Percentiles rank a stretch among this genome's conserved stretches.
Evolutionary conservation across 2,797 vertebrate species (phyloP).

Genomic region (Darevskia nairensis): DNA sequence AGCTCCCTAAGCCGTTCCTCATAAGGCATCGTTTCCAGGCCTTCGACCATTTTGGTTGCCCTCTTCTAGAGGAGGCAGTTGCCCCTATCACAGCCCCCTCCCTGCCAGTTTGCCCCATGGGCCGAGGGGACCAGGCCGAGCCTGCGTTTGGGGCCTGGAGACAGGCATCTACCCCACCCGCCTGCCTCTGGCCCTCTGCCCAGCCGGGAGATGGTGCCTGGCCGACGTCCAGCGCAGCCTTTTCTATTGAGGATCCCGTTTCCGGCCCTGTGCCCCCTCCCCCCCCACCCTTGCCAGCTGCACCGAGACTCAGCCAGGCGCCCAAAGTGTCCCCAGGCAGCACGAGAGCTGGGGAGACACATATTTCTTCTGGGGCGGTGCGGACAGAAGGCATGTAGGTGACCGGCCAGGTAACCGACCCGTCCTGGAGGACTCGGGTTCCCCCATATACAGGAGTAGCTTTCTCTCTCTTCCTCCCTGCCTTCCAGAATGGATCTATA

Average conservation of each 20-base stretch:
- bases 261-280: conserved; percentile 24
- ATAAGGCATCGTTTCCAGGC: no score
- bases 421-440: no score
- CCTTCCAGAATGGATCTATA: no score
- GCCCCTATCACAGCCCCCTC: no score
- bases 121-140: no score
- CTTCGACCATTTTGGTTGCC: no score
- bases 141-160: background rate
- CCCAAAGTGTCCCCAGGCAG: background rate
- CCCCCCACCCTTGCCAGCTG: conserved; percentile 17
- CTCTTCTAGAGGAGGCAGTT: background rate
- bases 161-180: background rate
- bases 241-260: conserved; percentile 29
- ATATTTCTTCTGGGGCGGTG: background rate
- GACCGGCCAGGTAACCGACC: background rate
- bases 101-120: no score
- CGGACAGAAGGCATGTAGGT: no score
- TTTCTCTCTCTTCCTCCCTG: no score
- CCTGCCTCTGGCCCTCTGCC: conserved; percentile 14
- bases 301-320: conserved; percentile 17
- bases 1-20: no score
- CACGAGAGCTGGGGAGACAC: background rate
- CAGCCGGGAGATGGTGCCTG: background rate
- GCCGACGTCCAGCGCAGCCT: background rate
- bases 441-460: no score